A percentile compares a stretch with the other conserved stretches of the same genome.
Evolutionary conservation across 2,797 vertebrate species (phyloP).

Genomic region (Cyclopterus lumpus): DNA sequence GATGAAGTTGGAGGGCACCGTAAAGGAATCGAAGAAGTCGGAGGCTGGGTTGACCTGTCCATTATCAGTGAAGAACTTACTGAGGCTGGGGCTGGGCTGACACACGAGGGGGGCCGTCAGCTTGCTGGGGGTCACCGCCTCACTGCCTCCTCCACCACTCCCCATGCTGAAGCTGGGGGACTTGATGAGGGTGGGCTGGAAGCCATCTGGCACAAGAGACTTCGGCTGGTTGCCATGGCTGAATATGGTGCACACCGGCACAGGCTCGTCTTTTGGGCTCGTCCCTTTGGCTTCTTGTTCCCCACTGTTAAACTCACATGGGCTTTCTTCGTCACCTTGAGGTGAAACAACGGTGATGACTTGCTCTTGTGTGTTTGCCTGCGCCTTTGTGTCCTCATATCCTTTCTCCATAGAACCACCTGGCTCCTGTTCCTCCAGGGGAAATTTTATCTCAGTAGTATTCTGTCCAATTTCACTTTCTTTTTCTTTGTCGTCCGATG

Average conservation of each 20-base stretch:
- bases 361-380: slow-evolving; percentile 22
- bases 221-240: slow-evolving; percentile 84
- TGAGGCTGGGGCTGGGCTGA: slow-evolving; percentile 97
- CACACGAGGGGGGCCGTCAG: slow-evolving; percentile 86
- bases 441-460: slow-evolving; percentile 72
- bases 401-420: slow-evolving; percentile 56
- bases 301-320: slow-evolving; percentile 44
- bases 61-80: slow-evolving; percentile 94
- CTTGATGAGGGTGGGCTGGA: slow-evolving; percentile 96
- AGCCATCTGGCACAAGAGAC: slow-evolving; percentile 89
- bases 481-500: slow-evolving; percentile 10
- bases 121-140: slow-evolving; percentile 84
- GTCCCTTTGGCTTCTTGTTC: slow-evolving; percentile 42
- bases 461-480: slow-evolving; percentile 55
- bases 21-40: slow-evolving; percentile 98
- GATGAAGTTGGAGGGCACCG: slow-evolving; percentile 90
- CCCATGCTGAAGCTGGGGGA: slow-evolving; percentile 92
- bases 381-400: slow-evolving; percentile 51
- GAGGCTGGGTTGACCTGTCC: slow-evolving; percentile 87
- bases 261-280: slow-evolving; percentile 74
- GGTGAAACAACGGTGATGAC: slow-evolving; percentile 25
- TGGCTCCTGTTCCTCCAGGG: slow-evolving; percentile 68
- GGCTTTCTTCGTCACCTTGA: slow-evolving; percentile 34
- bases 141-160: slow-evolving; percentile 52
- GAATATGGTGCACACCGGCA: slow-evolving; percentile 97